These are phyloP conservation scores for Phenganax stokvisi DNA, from an alignment of 92 coral and sea anemone genomes.

Conservation along the genomic window DNA sequence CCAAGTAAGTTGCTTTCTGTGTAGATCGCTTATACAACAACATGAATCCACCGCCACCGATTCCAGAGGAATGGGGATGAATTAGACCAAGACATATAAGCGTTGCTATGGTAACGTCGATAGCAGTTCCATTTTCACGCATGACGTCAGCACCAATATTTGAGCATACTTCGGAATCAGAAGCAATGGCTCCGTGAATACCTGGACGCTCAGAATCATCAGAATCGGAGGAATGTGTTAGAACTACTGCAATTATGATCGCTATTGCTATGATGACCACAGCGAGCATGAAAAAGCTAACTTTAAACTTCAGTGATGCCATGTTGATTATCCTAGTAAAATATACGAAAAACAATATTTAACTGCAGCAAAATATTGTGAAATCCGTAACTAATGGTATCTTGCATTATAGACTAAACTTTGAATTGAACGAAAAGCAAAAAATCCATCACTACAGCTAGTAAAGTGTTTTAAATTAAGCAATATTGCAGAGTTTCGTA, in stretches of 20 bases:
- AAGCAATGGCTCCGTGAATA: slow-evolving; percentile 76
- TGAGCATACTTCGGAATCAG: slow-evolving; percentile 76
- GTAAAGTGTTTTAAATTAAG: no score
- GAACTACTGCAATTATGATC: slow-evolving; percentile 2
- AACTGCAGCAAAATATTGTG: no score
- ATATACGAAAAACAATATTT: no score
- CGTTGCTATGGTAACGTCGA: slow-evolving; percentile 78
- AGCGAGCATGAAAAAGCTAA: background rate
- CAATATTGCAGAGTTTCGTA: no score
- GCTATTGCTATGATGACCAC: slow-evolving; percentile 12
- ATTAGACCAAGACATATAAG: slow-evolving; percentile 70
- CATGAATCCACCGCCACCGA: slow-evolving; percentile 93
- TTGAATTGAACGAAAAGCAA: no score
- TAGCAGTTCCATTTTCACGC: slow-evolving; percentile 59
- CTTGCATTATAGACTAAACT: no score
- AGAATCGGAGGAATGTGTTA: background rate
- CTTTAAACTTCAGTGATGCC: background rate
- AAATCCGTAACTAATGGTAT: no score
- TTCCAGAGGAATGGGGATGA: slow-evolving; percentile 82
- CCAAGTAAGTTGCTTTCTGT: slow-evolving; percentile 54
- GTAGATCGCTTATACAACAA: slow-evolving; percentile 59
- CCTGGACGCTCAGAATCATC: slow-evolving; percentile 16
- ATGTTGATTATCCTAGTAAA: background rate
- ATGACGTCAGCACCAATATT: slow-evolving; percentile 61
- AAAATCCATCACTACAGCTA: no score